These are phyloP conservation scores for Lordiphosa stackelbergi DNA, from an alignment of 1,140 invertebrate species.

Conservation along the genomic window DNA sequence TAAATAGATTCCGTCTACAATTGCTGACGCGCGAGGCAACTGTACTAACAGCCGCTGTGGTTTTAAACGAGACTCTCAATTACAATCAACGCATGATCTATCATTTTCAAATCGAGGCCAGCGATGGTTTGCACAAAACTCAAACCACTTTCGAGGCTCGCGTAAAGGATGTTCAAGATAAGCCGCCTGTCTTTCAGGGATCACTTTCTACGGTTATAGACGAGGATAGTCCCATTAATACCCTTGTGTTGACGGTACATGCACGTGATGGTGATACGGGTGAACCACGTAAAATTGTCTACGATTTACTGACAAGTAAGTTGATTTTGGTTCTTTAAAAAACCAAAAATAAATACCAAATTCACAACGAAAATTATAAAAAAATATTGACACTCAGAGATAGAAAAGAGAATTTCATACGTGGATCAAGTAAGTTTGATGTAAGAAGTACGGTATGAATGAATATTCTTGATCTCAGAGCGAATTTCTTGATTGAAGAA, in stretches of 20 bases:
- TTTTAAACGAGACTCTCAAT: slow-evolving; percentile 82
- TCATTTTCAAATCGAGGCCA: slow-evolving; percentile 84
- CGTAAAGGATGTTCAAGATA: slow-evolving; percentile 89
- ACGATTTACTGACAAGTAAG: slow-evolving; percentile 89
- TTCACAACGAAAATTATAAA: too few relatives aligned
- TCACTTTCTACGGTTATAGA: slow-evolving; percentile 87
- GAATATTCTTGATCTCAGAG: too few relatives aligned
- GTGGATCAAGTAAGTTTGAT: too few relatives aligned
- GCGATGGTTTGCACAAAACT: slow-evolving; percentile 86
- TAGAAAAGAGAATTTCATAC: too few relatives aligned
- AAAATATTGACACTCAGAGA: too few relatives aligned
- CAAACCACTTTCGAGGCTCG: slow-evolving; percentile 86
- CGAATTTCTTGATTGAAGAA: too few relatives aligned
- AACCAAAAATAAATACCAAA: too few relatives aligned
- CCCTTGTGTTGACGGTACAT: slow-evolving; percentile 86
- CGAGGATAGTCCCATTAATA: slow-evolving; percentile 91
- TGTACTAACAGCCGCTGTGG: slow-evolving; percentile 82
- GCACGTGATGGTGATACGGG: slow-evolving; percentile 90
- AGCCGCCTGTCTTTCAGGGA: slow-evolving; percentile 88
- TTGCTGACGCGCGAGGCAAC: slow-evolving; percentile 82
- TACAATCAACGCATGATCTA: slow-evolving; percentile 86
- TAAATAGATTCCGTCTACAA: slow-evolving; percentile 83
- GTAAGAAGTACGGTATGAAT: too few relatives aligned
- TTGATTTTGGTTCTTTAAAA: too few relatives aligned
- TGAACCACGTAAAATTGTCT: slow-evolving; percentile 85